Evolutionary conservation across 53 echinoderm and acorn worm species (phyloP).

Genomic region (Patiria pectinifera): DNA sequence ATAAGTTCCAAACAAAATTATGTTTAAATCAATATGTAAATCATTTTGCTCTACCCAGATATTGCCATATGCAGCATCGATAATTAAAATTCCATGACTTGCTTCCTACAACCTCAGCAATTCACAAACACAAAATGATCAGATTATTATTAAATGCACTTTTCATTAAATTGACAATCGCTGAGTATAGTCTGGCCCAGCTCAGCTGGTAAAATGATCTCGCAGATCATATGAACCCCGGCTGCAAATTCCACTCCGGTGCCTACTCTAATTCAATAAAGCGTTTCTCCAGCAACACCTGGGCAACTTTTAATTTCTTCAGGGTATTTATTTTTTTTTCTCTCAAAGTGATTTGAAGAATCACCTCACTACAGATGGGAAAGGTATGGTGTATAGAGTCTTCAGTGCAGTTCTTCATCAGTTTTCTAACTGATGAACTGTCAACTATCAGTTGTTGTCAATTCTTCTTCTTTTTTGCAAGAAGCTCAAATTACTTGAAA

Average conservation of each 20-base stretch:
- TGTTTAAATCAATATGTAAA: too few relatives aligned
- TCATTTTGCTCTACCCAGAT: too few relatives aligned
- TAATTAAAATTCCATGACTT: background rate
- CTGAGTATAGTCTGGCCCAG: background rate
- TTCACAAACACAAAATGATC: background rate
- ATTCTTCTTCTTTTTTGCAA: too few relatives aligned
- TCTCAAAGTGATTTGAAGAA: background rate
- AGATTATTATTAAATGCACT: conserved; percentile 26
- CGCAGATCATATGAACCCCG: background rate
- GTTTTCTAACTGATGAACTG: too few relatives aligned
- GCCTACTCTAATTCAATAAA: background rate
- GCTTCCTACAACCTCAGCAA: conserved; percentile 1
- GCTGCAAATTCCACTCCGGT: conserved; percentile 36
- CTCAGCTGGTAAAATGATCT: conserved; percentile 48
- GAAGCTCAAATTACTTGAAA: too few relatives aligned
- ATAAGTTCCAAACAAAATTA: too few relatives aligned
- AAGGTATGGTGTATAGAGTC: too few relatives aligned
- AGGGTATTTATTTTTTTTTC: background rate
- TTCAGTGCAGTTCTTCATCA: too few relatives aligned
- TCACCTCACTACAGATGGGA: too few relatives aligned
- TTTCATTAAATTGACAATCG: conserved; percentile 36
- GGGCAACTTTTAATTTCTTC: background rate
- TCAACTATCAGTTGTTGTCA: too few relatives aligned
- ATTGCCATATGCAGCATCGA: too few relatives aligned
- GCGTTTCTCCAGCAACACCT: background rate